Conservation (phyloP, 2,113 vertebrate genomes). For the Lophochroa leadbeateri region DNA sequence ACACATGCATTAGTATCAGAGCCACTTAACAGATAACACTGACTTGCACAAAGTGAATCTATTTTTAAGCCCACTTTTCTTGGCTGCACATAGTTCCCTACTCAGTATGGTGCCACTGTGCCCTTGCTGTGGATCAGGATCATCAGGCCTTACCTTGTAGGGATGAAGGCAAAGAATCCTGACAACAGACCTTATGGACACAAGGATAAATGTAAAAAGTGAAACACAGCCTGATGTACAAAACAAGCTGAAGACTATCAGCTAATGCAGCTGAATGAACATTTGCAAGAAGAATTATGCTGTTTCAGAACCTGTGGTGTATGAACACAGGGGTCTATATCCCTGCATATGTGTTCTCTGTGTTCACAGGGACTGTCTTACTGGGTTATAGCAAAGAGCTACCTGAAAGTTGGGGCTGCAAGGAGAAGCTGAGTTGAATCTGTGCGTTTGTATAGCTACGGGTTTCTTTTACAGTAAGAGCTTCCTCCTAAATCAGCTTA, state of each 20-base stretch:
- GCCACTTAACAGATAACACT: not conserved
- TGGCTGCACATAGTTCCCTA: not conserved
- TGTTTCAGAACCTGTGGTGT: not conserved
- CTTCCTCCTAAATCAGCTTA: not conserved
- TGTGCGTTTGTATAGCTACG: not conserved
- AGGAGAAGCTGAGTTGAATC: not conserved
- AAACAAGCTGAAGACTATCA: not conserved
- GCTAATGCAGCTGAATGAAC: not conserved
- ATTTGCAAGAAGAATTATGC: not conserved
- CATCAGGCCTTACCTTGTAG: not conserved
- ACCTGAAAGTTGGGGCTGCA: not conserved
- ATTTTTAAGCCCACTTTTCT: not conserved
- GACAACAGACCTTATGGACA: not conserved
- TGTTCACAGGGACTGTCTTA: not conserved
- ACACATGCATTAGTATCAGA: not conserved
- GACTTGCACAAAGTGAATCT: not conserved
- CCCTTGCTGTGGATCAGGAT: not conserved
- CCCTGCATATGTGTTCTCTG: fast-evolving
- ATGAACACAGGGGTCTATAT: not conserved
- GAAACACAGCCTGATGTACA: not conserved
- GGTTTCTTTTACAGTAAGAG: not conserved
- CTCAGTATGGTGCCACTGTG: fast-evolving
- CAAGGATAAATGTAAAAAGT: not conserved
- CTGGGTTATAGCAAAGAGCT: not conserved
- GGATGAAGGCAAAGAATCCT: not conserved